These are phyloP conservation scores for Rhyacophila brunnea DNA, from an alignment of 1,140 invertebrate species.

Conservation along the genomic window DNA sequence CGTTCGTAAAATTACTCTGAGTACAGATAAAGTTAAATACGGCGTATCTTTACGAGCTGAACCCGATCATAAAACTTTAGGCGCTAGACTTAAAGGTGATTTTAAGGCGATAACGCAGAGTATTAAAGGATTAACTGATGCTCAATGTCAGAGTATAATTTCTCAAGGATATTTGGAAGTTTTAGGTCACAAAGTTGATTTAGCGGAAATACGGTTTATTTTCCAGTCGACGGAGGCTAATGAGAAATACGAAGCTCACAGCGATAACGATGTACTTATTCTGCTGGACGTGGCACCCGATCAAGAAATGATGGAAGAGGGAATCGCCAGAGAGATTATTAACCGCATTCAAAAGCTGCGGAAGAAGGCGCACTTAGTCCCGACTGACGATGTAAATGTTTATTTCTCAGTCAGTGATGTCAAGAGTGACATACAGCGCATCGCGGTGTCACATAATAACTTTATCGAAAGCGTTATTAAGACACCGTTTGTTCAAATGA, in stretches of 20 bases:
- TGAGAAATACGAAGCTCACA: constrained; percentile 84
- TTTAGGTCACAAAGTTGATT: constrained; percentile 71
- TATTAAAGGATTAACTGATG: constrained; percentile 80
- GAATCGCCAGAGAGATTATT: constrained; percentile 89
- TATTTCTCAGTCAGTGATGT: constrained; percentile 70
- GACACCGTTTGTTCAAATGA: constrained; percentile 61
- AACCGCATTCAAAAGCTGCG: constrained; percentile 95
- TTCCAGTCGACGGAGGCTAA: constrained; percentile 68
- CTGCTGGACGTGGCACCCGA: constrained; percentile 79
- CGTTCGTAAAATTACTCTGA: constrained; percentile 83
- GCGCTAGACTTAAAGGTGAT: constrained; percentile 82
- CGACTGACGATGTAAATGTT: constrained; percentile 86
- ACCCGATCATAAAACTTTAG: constrained; percentile 84
- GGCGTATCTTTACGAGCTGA: constrained; percentile 92
- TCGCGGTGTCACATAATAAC: constrained; percentile 67
- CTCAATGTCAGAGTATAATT: constrained; percentile 77
- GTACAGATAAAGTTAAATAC: constrained; percentile 90
- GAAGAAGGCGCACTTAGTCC: constrained; percentile 93
- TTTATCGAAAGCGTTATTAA: constrained; percentile 84
- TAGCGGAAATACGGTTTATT: constrained; percentile 83
- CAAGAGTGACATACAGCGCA: constrained; percentile 61
- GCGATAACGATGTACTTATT: constrained; percentile 83
- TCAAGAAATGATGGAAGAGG: constrained; percentile 88
- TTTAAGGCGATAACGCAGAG: constrained; percentile 85
- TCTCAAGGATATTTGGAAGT: constrained; percentile 70